phyloP scores from a whole-genome alignment of 2,113 vertebrate genomes.

The Fulmarus glacialis region DNA sequence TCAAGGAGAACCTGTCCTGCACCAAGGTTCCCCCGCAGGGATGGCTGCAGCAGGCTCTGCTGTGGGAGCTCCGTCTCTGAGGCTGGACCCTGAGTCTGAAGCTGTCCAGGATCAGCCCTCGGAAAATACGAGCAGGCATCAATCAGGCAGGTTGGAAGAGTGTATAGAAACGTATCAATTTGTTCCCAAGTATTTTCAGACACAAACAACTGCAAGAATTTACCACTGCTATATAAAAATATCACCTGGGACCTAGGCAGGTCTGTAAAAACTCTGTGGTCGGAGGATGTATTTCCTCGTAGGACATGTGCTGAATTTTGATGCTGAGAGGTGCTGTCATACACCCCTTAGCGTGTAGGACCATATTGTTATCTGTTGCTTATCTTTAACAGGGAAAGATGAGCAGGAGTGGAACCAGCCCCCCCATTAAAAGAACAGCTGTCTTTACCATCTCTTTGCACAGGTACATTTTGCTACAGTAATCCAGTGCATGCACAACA shows the following conservation, averaged over 20 bases:
- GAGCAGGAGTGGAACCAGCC: not conserved
- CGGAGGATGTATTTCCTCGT: not conserved
- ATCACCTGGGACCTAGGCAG: not conserved
- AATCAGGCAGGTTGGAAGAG: not conserved
- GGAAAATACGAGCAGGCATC: not conserved
- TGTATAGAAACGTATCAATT: not conserved
- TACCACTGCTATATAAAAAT: not conserved
- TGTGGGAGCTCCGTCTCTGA: not conserved
- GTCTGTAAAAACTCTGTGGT: not conserved
- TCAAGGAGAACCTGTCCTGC: not conserved
- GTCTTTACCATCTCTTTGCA: not conserved
- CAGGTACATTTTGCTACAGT: not conserved
- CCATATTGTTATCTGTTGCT: not conserved
- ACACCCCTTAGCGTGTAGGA: not conserved
- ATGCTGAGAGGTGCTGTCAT: not conserved
- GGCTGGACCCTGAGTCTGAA: not conserved
- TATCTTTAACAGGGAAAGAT: not conserved
- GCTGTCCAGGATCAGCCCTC: not conserved
- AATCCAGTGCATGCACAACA: not conserved
- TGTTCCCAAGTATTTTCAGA: not conserved
- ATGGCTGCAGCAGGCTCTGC: not conserved
- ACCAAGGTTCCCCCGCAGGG: not conserved
- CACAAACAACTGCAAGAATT: constrained; percentile 13
- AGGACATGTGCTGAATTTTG: not conserved
- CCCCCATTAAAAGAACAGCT: not conserved